These are phyloP conservation scores for Ariopsis seemanni DNA, from an alignment of 2,113 vertebrate genomes.

Conservation along the genomic window DNA sequence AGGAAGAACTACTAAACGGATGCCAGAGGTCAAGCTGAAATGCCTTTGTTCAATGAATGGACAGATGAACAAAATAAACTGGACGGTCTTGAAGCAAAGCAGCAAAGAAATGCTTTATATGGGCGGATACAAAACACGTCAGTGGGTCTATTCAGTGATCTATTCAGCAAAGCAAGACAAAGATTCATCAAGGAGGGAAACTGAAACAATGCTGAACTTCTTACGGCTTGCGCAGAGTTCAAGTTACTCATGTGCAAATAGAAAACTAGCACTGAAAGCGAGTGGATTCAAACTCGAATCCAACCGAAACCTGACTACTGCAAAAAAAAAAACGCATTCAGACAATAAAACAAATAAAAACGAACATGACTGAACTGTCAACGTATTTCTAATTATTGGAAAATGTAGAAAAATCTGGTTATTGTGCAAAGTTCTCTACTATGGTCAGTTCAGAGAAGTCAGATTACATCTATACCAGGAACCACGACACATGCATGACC, in stretches of 20 bases:
- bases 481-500: constrained; percentile 46
- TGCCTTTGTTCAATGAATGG: background rate
- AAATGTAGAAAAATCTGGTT: background rate
- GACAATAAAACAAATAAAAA: background rate
- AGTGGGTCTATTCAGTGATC: no score
- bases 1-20: background rate
- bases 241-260: background rate
- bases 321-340: background rate
- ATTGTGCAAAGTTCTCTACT: background rate
- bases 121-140: background rate
- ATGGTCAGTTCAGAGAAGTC: constrained; percentile 53
- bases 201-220: background rate
- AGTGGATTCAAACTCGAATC: background rate
- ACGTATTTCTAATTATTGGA: background rate
- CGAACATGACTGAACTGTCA: background rate
- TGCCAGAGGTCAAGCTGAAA: background rate
- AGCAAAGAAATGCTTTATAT: background rate
- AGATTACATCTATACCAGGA: constrained; percentile 18
- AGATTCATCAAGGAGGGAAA: background rate
- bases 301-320: background rate
- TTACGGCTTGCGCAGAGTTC: background rate
- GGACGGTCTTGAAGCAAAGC: background rate
- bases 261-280: background rate
- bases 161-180: background rate
- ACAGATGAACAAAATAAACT: background rate